phyloP scores from a whole-genome alignment of 2,797 vertebrate species.

The Coreius guichenoti region DNA sequence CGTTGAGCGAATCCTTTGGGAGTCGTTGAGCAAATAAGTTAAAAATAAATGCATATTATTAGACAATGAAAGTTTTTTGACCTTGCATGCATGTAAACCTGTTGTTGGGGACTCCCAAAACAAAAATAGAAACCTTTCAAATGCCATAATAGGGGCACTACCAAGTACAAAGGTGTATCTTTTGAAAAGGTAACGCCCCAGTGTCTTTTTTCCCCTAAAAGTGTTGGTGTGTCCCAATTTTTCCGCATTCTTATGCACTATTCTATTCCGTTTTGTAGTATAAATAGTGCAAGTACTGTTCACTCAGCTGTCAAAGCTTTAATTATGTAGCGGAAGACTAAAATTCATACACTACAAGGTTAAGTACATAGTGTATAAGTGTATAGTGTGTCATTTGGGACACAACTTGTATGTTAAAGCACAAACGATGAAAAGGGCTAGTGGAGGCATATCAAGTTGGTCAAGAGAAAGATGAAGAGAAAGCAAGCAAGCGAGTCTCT shows the following conservation, averaged over 20 bases:
- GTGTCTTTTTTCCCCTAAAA: background rate
- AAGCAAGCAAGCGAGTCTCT: constrained; percentile 43
- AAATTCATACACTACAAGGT: background rate
- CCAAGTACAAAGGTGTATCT: background rate
- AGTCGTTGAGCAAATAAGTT: no score
- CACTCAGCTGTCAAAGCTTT: background rate
- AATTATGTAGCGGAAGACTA: background rate
- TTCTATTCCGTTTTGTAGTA: background rate
- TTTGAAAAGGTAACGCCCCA: background rate
- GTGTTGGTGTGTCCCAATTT: background rate
- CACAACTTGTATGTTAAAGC: background rate
- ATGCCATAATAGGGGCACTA: no score
- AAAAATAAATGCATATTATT: no score
- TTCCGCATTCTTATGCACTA: no score
- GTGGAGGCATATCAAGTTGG: background rate
- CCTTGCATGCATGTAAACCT: no score
- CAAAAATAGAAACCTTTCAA: no score
- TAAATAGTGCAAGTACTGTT: background rate
- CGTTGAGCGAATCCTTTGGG: no score
- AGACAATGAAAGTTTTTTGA: no score
- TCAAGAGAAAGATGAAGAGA: constrained; percentile 10
- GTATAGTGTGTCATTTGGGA: background rate
- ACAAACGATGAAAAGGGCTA: background rate
- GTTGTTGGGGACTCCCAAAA: no score
- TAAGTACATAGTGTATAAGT: background rate